phyloP scores from a whole-genome alignment of 2,888 invertebrate genomes.

The Megalurothrips usitatus region DNA sequence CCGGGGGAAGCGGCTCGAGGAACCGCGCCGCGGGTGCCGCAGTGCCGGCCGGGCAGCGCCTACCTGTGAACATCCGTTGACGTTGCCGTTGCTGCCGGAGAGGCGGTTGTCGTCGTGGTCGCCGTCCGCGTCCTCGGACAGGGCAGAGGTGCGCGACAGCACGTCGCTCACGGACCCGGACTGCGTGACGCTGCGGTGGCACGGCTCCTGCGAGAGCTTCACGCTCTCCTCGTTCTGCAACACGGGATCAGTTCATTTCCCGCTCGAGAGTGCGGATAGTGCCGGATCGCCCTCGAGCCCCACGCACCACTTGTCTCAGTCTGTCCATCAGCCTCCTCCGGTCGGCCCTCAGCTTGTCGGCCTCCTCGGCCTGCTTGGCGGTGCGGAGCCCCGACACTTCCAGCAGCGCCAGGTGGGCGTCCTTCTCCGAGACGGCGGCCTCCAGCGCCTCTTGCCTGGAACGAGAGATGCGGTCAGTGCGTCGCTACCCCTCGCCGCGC shows the following conservation, averaged over 20 bases:
- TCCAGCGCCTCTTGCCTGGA: conserved; percentile 77
- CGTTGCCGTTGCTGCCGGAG: not conserved
- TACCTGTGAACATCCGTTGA: conserved; percentile 3
- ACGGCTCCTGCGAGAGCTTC: conserved; percentile 39
- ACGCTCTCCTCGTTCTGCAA: conserved; percentile 41
- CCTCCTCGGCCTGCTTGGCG: conserved; percentile 60
- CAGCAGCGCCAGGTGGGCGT: conserved; percentile 76
- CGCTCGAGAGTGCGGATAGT: not conserved
- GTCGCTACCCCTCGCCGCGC: not conserved
- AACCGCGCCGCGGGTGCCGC: not conserved
- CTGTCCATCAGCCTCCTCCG: conserved; percentile 65
- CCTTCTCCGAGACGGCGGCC: conserved; percentile 80
- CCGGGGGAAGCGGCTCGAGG: not conserved
- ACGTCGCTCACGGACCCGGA: conserved; percentile 28
- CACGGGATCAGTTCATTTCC: not conserved
- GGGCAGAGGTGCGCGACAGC: not conserved
- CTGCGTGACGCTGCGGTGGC: conserved; percentile 34
- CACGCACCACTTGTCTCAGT: conserved; percentile 64
- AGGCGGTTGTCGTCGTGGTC: not conserved
- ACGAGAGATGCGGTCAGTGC: conserved; percentile 31
- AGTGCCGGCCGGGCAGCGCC: not conserved
- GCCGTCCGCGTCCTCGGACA: not conserved
- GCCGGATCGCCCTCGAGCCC: not conserved
- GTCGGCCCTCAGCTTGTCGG: conserved; percentile 63
- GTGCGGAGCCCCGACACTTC: conserved; percentile 68